These are phyloP conservation scores for Enteromius anoplus DNA, from an alignment of 2,797 vertebrate genomes.

Conservation along the genomic window DNA sequence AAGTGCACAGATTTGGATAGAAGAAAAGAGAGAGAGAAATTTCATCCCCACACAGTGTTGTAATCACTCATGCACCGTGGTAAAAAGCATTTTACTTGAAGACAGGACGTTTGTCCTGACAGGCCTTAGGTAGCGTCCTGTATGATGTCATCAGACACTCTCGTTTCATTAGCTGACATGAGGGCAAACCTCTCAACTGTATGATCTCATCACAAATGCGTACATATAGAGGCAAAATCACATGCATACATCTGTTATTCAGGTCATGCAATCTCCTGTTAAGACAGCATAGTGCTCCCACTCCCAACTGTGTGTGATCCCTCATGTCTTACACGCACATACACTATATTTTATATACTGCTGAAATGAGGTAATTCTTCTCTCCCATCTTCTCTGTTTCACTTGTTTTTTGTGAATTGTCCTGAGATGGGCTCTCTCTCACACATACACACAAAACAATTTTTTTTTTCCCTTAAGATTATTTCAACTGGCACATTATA, in stretches of 20 bases:
- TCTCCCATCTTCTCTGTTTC: slow-evolving; percentile 36
- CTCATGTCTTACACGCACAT: slow-evolving; percentile 14
- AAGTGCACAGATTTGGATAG: not conserved
- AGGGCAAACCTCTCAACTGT: slow-evolving; percentile 16
- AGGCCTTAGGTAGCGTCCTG: slow-evolving; percentile 24
- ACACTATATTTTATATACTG: slow-evolving; percentile 42
- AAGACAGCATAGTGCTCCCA: slow-evolving; percentile 15
- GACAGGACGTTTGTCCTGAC: slow-evolving; percentile 32
- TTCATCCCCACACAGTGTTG: slow-evolving; percentile 64
- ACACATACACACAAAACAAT: not conserved
- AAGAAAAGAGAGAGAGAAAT: slow-evolving; percentile 52
- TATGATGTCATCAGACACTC: slow-evolving; percentile 24
- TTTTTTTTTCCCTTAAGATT: too few species aligned
- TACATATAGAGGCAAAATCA: slow-evolving; percentile 21
- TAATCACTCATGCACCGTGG: slow-evolving; percentile 68
- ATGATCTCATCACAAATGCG: slow-evolving; percentile 26
- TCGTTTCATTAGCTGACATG: slow-evolving; percentile 6
- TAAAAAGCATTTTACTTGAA: slow-evolving; percentile 64
- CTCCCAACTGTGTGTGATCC: slow-evolving; percentile 2
- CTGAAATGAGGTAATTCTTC: slow-evolving; percentile 50
- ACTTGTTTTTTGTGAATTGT: not conserved
- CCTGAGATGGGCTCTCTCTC: too few species aligned
- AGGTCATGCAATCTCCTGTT: slow-evolving; percentile 53
- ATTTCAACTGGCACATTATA: too few species aligned
- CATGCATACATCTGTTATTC: slow-evolving; percentile 44